phyloP scores from a whole-genome alignment of 2,113 vertebrate species.

The Tragelaphus strepsiceros region DNA sequence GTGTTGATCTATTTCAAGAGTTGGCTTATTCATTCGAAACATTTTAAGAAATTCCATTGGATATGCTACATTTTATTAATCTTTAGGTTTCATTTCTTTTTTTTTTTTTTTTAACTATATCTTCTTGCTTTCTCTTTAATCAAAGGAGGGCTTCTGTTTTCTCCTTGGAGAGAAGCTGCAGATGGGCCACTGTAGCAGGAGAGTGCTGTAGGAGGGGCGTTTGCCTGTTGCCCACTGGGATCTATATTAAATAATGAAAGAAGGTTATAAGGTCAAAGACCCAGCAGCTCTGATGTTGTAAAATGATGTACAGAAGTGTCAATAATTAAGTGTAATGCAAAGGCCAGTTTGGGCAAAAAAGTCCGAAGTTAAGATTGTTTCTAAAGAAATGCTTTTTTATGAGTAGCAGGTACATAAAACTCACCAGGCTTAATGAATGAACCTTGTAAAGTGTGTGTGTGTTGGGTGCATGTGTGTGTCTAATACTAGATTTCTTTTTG shows the following conservation, averaged over 20 bases:
- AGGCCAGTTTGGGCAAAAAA: background rate
- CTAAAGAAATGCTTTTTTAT: background rate
- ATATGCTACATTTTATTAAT: background rate
- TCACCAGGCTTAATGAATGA: background rate
- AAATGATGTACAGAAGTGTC: background rate
- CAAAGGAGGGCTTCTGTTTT: background rate
- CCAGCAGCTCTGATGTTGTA: background rate
- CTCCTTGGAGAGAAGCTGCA: background rate
- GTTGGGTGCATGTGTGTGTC: background rate
- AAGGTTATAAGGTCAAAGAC: constrained; percentile 35
- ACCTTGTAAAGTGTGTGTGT: background rate
- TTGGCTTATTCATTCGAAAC: background rate
- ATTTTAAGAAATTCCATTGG: background rate
- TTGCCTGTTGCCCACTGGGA: background rate
- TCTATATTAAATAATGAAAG: constrained; percentile 56
- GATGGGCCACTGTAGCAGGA: background rate
- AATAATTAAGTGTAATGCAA: constrained; percentile 15
- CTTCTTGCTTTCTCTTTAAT: background rate
- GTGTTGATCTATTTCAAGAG: background rate
- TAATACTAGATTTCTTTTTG: background rate
- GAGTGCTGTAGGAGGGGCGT: background rate
- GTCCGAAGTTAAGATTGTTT: background rate
- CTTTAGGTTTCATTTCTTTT: background rate
- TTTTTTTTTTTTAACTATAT: background rate
- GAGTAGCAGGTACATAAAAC: background rate